These are phyloP conservation scores for Discoglossus pictus DNA, from an alignment of 2,797 vertebrate species.

Conservation along the genomic window DNA sequence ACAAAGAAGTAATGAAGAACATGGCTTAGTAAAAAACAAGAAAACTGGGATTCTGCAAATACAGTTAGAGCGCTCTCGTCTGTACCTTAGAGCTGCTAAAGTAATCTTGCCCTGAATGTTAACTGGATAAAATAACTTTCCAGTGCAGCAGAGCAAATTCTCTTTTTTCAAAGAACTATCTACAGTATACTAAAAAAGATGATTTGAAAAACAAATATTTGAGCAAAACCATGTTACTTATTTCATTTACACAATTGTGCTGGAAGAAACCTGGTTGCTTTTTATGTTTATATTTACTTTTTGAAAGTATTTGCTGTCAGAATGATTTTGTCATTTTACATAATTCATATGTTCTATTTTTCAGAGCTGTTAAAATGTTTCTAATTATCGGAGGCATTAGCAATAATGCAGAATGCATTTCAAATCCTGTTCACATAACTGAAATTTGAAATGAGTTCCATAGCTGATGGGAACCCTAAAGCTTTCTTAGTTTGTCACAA, in stretches of 20 bases:
- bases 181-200: background rate
- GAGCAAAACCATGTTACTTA: constrained; percentile 1
- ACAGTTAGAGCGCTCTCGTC: no score
- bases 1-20: no score
- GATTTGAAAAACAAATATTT: constrained; percentile 13
- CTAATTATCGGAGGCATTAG: constrained; percentile 12
- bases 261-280: no score
- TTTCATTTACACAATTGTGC: constrained; percentile 11
- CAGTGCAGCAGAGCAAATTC: background rate
- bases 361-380: constrained; percentile 13
- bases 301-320: constrained; percentile 4
- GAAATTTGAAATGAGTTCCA: constrained; percentile 24
- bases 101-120: no score
- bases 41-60: no score
- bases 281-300: constrained; percentile 11
- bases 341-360: constrained; percentile 3
- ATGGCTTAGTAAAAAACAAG: no score
- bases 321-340: constrained; percentile 8
- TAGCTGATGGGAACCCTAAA: constrained; percentile 10
- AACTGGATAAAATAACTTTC: no score
- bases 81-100: no score
- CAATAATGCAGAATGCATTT: constrained; percentile 25
- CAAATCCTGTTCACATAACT: constrained; percentile 14
- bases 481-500: constrained; percentile 22
- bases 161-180: constrained; percentile 2